Evolutionary conservation across 2,113 vertebrate genomes (phyloP), one percentile per base, ranked within the genome.

Genomic region (Semnornis frantzii): DNA sequence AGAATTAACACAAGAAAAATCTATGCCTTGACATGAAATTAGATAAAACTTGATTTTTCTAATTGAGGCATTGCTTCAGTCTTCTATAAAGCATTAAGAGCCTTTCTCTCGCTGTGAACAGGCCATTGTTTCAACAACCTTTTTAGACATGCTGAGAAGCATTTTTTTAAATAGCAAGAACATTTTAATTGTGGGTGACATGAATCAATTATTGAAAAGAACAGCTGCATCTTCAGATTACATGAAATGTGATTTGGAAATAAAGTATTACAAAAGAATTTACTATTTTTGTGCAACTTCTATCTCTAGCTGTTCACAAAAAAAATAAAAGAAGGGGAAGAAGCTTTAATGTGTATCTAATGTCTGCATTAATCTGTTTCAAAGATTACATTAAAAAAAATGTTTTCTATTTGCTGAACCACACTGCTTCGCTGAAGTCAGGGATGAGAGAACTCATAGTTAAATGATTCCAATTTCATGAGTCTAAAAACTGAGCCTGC

Each of bases 201-300:
- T 95, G 90, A 97, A 97, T 97, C 91, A 97, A 97, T 94, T 95
- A 79, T 94, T 81, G 88, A 83, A 97, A 97, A 97, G 90, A 97
- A 92, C 96, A 98, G 96, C 97, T 98, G 97, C 97, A 95, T 97
- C 91, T 97, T 97, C 93, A 97, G 94, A 97, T 97, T 95, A 96
- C 89, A 94, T 28, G 82, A 94, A 95, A 27, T 90, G 80, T 92
- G 95, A 95, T 92, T 66, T 82, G 94, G 83, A 85, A 92, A 59
- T 93, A 94, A 94, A 97, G 31, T 77, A 89, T 63, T 73, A 85
- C 71, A 79, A 92, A 86, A 96, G 25, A 87, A 62, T 88, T 91
- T 66, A 44, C 72, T 57, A 42, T 83, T 91, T 88, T 70, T 54
- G 39, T 70, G n/a, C 65, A 82, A 93, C 68, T 89, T 77, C 66